Base-by-base conservation (phyloP, 2,888 invertebrate species). In the Pollenia griseotomentosa region DNA sequence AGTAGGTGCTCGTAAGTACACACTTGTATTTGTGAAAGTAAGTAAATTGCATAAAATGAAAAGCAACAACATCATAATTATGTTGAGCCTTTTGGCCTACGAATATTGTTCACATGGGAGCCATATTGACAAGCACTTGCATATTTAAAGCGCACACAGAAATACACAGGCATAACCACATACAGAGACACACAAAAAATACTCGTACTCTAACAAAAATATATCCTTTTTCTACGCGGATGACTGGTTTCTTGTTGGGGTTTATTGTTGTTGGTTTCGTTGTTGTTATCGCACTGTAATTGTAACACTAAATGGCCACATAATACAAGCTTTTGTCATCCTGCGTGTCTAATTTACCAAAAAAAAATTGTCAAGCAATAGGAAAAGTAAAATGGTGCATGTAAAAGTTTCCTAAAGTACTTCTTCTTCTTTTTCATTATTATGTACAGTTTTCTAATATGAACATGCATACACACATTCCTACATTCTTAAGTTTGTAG, bases 341-440 rank as follows among this genome's bases (percentile, higher is more conserved):
- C 71, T 86, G 80, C 63, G 83, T 83, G 66, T 77, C 80, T 86
- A 86, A 86, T 86, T 86, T 83, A 77, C 65, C 83, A 83, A 75
- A 74, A 61, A 63, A 16, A 75, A 75, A 55, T 74, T 71, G 74
- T 73, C 71, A 51, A 75, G 80, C 77, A 75, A 48, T 71, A 80
- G 71, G 53, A 65, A 65, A 68, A 70, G 23, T 40, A 59, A 55
- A 71, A 75, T 82, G 57, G 57, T 57, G 74, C 81, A 66, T 74
- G 42, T 40, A 74, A 81, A 74, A 81, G 42, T 73, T 81, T 81
- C 81, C 81, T 66, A 44, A 66, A 66, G 33, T 63, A 73, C 53
- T 80, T 81, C 42, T 81, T 70, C 33, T 63, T 63, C 16, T 63
- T 63, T 51, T 66, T 48, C 14, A 10, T 19, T 46, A 12, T 61